Evolutionary conservation across 2,797 vertebrate species (phyloP), one percentile per base, ranked within the genome.

Genomic region (Micropoecilia bifurca): DNA sequence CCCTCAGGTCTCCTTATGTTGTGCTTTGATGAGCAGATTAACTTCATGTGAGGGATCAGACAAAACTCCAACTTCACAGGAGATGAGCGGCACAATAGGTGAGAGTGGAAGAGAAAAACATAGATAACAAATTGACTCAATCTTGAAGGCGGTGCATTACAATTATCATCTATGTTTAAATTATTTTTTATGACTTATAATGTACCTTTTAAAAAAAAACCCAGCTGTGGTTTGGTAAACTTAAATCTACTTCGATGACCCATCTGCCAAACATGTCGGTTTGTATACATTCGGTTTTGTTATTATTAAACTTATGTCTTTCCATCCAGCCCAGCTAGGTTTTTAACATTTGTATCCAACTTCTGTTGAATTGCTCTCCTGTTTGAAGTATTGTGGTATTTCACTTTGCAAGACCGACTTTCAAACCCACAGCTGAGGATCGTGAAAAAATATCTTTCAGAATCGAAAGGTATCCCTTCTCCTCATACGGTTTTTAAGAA

Each of bases 401-500:
- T 68, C 20, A 72, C 36, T 46, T 82, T 45, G 16, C 30, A 59
- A 33, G 14, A 30, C 20, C 0, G 43, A 82, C 63, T 81, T 53
- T 74, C 45, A 47, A 10, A 13, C 72, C 36, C 39, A 66, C 39
- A 59, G 33, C 73, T 12, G 59, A 59, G 53, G 36, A 57, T 78
- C 74, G 59, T 63, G 30, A 80, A 14, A 82, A 84, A 80, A 78
- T 77, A n/a, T 16, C 71, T 81, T 71, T 82, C 39, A 79, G 50
- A 87, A 77, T 83, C 41, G 77, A 33, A 77, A 82, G 16, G 0
- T 36, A 86, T 86, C 77, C 74, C 59, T 50, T 47, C 25, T 71
- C 45, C 20, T 25, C 50, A 36, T 72, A 41, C 75, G 71, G 61
- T 75, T 79, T 74, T 75, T 14, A 81, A 59, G 82, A 84, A 41